These are phyloP conservation scores for Lampris incognitus DNA, from an alignment of 2,113 vertebrate species.

Conservation along the genomic window DNA sequence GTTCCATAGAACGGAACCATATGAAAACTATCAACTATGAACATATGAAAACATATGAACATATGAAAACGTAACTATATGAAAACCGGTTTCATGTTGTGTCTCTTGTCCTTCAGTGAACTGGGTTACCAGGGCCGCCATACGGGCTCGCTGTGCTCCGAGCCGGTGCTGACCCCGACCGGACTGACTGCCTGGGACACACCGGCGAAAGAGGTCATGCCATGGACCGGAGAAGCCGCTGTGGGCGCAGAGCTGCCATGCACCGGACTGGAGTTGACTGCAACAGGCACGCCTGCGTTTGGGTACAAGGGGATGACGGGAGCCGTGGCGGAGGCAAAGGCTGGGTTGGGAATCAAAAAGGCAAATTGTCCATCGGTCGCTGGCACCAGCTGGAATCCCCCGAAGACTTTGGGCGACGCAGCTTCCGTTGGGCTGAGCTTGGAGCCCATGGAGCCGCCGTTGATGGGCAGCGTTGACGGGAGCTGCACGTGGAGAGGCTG, in stretches of 20 bases:
- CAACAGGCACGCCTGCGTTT: slow-evolving; percentile 82
- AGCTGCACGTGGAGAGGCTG: slow-evolving; percentile 90
- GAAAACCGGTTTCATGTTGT: slow-evolving; percentile 41
- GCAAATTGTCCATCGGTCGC: slow-evolving; percentile 89
- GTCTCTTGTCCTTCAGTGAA: slow-evolving; percentile 22
- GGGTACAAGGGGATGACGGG: slow-evolving; percentile 83
- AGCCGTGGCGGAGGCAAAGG: slow-evolving; percentile 79
- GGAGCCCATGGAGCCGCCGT: slow-evolving; percentile 76
- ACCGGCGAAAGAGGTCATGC: slow-evolving; percentile 87
- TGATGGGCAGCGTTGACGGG: slow-evolving; percentile 83
- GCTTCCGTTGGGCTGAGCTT: slow-evolving; percentile 86
- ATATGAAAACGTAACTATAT: neutral
- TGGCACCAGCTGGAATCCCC: slow-evolving; percentile 86
- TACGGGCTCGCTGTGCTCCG: slow-evolving; percentile 87
- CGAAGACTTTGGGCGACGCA: slow-evolving; percentile 85
- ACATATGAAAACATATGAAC: too few relatives aligned
- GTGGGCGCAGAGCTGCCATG: slow-evolving; percentile 69
- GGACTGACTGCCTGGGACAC: slow-evolving; percentile 85
- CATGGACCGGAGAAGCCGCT: slow-evolving; percentile 86
- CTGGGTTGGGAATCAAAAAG: slow-evolving; percentile 87
- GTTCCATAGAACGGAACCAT: slow-evolving; percentile 92
- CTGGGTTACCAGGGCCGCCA: slow-evolving; percentile 91
- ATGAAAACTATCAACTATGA: slow-evolving; percentile 19
- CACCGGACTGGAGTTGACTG: slow-evolving; percentile 73
- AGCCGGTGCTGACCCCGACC: slow-evolving; percentile 76